A percentile compares a stretch with the other conserved stretches of the same genome.
Conservation (phyloP, 2,113 vertebrate species). For the Elachura formosa region DNA sequence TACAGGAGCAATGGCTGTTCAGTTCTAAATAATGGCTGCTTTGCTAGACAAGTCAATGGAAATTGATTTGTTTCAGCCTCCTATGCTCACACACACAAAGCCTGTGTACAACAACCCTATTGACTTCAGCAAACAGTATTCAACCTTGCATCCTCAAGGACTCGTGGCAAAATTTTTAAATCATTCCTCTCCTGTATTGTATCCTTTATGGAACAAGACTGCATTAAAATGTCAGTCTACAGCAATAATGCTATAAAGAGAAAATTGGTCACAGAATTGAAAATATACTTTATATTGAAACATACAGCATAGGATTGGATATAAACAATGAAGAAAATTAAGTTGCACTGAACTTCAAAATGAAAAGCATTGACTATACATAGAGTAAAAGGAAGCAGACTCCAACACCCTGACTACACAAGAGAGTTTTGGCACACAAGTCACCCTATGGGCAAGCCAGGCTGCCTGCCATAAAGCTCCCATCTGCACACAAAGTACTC, state of each 20-base stretch:
- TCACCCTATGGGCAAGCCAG: background rate
- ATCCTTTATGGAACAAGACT: constrained; percentile 42
- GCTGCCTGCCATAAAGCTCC: background rate
- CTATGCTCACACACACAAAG: constrained; percentile 67
- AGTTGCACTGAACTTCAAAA: constrained; percentile 24
- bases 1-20: constrained; percentile 67
- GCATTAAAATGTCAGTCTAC: constrained; percentile 53
- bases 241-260: constrained; percentile 6
- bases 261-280: constrained; percentile 4
- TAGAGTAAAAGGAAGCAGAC: background rate
- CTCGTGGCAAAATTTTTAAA: constrained; percentile 65
- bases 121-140: constrained; percentile 72
- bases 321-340: constrained; percentile 32
- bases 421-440: background rate
- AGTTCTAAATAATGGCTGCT: constrained; percentile 76
- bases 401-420: background rate
- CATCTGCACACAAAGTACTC: background rate
- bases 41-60: constrained; percentile 76
- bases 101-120: constrained; percentile 67
- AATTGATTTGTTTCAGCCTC: constrained; percentile 79
- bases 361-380: background rate
- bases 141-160: constrained; percentile 74
- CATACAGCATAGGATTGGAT: background rate
- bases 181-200: constrained; percentile 38
- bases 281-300: constrained; percentile 42